These are phyloP conservation scores for Pseudochirops cupreus DNA, from an alignment of 2,797 vertebrate species.

Conservation along the genomic window DNA sequence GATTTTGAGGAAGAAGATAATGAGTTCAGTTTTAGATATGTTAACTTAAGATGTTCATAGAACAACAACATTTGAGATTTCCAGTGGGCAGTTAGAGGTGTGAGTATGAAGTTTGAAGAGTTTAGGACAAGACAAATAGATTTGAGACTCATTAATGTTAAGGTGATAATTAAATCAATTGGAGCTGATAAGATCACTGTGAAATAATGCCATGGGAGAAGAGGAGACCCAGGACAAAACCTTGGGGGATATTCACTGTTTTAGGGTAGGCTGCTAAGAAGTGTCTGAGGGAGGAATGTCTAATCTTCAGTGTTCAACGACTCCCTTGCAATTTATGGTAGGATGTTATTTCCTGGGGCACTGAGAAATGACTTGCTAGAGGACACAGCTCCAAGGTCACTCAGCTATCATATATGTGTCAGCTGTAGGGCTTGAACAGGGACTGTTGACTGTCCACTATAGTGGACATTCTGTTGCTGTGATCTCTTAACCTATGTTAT, in stretches of 20 bases:
- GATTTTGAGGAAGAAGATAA: not conserved
- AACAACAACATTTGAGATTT: not conserved
- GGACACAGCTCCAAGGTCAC: not conserved
- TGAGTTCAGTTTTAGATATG: not conserved
- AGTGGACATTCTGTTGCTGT: not conserved
- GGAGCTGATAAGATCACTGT: not conserved
- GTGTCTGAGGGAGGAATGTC: not conserved
- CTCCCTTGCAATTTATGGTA: not conserved
- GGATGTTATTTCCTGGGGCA: not conserved
- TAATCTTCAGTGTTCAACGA: not conserved
- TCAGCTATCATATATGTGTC: not conserved
- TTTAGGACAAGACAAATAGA: not conserved
- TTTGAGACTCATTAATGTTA: not conserved
- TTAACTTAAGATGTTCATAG: not conserved
- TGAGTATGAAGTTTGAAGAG: not conserved
- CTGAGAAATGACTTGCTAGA: not conserved
- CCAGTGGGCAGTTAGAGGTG: not conserved
- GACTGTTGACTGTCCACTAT: not conserved
- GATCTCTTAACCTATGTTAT: not conserved
- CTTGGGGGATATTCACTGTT: not conserved
- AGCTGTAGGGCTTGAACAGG: not conserved
- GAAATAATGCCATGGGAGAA: not conserved
- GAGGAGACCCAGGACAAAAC: not conserved
- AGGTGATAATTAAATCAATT: not conserved
- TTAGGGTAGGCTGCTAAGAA: not conserved